phyloP scores from a whole-genome alignment of 2,888 invertebrate species.

The Chrysomela aeneicollis region DNA sequence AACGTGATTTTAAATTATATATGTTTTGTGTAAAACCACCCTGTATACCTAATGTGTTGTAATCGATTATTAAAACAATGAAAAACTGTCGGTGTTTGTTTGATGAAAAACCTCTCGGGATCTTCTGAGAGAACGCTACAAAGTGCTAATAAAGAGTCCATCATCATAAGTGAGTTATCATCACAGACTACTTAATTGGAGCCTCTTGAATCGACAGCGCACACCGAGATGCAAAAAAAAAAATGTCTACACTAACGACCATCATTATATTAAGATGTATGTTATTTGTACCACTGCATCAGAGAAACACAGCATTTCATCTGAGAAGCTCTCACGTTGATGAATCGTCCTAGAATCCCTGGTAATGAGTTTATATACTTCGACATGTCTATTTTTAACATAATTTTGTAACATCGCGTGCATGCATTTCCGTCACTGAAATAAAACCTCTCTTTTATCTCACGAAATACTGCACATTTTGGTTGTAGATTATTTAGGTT shows the following conservation, averaged over 20 bases:
- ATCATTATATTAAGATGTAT: not conserved
- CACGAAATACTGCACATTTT: too few relatives aligned
- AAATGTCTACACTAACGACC: not conserved
- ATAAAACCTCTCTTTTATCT: too few relatives aligned
- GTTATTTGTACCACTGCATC: not conserved
- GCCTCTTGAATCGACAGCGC: not conserved
- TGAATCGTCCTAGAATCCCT: not conserved
- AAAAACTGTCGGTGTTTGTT: too few relatives aligned
- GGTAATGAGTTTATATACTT: not conserved
- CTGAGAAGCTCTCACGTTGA: not conserved
- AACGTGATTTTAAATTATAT: too few relatives aligned
- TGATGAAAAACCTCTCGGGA: not conserved
- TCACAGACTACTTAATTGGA: not conserved
- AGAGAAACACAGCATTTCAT: not conserved
- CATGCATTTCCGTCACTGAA: too few relatives aligned
- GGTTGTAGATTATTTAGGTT: too few relatives aligned
- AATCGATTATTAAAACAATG: not conserved
- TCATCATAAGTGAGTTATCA: conserved; percentile 4
- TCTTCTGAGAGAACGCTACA: not conserved
- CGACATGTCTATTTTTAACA: not conserved
- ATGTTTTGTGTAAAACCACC: too few relatives aligned
- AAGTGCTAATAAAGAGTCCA: not conserved
- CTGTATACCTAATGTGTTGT: too few relatives aligned
- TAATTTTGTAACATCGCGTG: too few relatives aligned
- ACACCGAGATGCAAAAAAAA: not conserved